These are phyloP conservation scores for Opisthocomus hoazin DNA, from an alignment of 2,113 vertebrate genomes.

Conservation along the genomic window DNA sequence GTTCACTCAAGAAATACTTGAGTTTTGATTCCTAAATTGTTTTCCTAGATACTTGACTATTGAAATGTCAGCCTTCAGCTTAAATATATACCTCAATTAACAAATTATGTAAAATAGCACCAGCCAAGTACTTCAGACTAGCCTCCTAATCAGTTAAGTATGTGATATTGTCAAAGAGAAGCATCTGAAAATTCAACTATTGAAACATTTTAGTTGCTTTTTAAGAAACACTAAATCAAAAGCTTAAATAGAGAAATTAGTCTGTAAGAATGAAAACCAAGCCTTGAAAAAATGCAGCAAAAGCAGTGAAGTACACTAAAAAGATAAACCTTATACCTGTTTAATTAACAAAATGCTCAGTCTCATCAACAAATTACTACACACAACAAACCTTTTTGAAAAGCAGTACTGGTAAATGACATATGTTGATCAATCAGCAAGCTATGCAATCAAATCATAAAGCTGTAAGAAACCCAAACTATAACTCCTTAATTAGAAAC, in stretches of 20 bases:
- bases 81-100: slow-evolving; percentile 3
- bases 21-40: not conserved
- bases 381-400: not conserved
- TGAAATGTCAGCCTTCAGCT: not conserved
- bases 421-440: not conserved
- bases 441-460: not conserved
- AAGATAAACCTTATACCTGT: not conserved
- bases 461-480: slow-evolving; percentile 39
- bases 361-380: not conserved
- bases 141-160: not conserved
- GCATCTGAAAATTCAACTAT: not conserved
- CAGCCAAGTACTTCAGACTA: not conserved
- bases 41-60: not conserved
- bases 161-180: not conserved
- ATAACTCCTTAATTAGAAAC: not conserved
- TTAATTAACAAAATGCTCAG: not conserved
- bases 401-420: not conserved
- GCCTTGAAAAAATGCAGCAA: not conserved
- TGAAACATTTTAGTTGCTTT: slow-evolving; percentile 1
- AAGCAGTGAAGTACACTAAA: not conserved
- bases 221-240: slow-evolving; percentile 21
- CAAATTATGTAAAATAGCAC: slow-evolving; percentile 9
- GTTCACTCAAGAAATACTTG: not conserved
- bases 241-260: not conserved
- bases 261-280: not conserved